Conservation (phyloP, 2,888 invertebrate species). For the Hydroisotoma schaefferi region DNA sequence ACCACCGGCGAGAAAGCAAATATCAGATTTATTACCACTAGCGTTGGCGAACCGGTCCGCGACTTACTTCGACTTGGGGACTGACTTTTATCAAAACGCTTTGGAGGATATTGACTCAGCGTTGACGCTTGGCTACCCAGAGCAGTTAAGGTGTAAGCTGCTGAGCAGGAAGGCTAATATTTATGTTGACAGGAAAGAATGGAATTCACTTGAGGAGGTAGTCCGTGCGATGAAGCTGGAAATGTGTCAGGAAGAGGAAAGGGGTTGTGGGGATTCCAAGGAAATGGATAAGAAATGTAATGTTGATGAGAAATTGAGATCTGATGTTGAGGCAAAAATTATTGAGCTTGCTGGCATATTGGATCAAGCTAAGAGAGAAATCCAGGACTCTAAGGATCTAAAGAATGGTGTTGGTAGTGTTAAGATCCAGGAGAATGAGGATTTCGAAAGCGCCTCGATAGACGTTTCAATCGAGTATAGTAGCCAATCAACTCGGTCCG, state of each 20-base stretch:
- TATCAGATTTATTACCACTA: not conserved
- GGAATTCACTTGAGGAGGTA: not conserved
- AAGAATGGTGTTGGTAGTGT: no score
- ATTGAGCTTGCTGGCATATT: not conserved
- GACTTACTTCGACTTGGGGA: slow-evolving; percentile 46
- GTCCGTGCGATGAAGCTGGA: not conserved
- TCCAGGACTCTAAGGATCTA: not conserved
- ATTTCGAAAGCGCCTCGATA: slow-evolving; percentile 49
- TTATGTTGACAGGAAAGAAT: slow-evolving; percentile 20
- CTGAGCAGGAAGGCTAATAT: slow-evolving; percentile 58
- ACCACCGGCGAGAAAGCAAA: no score
- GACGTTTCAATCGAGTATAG: slow-evolving; percentile 52
- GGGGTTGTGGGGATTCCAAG: not conserved
- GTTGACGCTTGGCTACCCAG: slow-evolving; percentile 62
- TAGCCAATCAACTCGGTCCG: slow-evolving; percentile 63
- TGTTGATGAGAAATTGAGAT: no score
- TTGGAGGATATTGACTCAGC: slow-evolving; percentile 63
- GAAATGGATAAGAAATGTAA: not conserved
- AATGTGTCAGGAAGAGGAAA: not conserved
- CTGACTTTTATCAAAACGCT: slow-evolving; percentile 57
- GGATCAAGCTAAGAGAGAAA: not conserved
- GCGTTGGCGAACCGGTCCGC: slow-evolving; percentile 49
- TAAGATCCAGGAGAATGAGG: slow-evolving; percentile 21
- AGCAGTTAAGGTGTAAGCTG: slow-evolving; percentile 63
- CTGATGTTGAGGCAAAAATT: no score